phyloP scores from a whole-genome alignment of 2,888 invertebrate genomes.

The Pheosia tremula region DNA sequence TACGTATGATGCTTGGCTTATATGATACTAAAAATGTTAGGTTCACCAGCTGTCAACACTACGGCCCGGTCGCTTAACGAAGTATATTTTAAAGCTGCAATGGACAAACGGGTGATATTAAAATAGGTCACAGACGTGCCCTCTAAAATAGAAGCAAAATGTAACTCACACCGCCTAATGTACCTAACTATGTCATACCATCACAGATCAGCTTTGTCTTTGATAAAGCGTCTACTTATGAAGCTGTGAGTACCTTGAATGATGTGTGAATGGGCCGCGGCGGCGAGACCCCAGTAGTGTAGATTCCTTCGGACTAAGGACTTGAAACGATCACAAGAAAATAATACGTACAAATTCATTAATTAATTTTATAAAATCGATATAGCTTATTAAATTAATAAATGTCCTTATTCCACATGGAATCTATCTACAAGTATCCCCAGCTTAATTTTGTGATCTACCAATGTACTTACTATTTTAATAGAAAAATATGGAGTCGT shows the following conservation, averaged over 20 bases:
- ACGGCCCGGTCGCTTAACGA: constrained; percentile 29
- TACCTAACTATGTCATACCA: constrained; percentile 78
- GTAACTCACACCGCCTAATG: constrained; percentile 68
- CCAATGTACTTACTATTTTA: constrained; percentile 29
- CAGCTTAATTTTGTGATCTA: constrained; percentile 33
- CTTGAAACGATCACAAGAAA: constrained; percentile 16
- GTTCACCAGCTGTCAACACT: constrained; percentile 20
- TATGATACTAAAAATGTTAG: constrained; percentile 23
- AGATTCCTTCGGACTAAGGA: constrained; percentile 40
- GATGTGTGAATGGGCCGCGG: constrained; percentile 13
- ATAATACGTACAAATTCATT: constrained; percentile 10
- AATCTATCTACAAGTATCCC: constrained; percentile 27
- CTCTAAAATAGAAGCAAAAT: constrained; percentile 46
- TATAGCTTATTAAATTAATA: constrained; percentile 1
- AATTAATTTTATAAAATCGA: constrained; percentile 10
- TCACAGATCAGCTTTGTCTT: constrained; percentile 82
- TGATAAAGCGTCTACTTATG: constrained; percentile 62
- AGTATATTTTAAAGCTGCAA: constrained; percentile 51
- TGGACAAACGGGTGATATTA: constrained; percentile 45
- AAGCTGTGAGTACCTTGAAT: constrained; percentile 54
- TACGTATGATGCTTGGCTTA: constrained; percentile 19
- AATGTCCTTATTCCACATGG: constrained; percentile 36
- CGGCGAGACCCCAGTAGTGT: constrained; percentile 14
- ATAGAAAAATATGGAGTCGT: constrained; percentile 22
- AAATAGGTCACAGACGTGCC: constrained; percentile 52